These are phyloP conservation scores for Agapornis roseicollis DNA, from an alignment of 2,113 vertebrate genomes.

Conservation along the genomic window DNA sequence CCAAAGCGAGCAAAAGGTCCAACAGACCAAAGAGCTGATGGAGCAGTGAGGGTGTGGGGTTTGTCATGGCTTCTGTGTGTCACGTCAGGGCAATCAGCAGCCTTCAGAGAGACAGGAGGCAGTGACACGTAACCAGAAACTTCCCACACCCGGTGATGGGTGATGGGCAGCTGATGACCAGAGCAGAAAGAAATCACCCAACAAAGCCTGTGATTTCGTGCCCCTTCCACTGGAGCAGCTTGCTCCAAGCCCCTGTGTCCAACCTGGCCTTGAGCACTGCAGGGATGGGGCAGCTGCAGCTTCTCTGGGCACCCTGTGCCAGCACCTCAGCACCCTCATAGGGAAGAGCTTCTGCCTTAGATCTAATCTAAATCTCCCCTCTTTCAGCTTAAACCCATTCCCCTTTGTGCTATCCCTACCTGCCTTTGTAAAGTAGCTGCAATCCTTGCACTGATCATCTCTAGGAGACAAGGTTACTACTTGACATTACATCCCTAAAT, in stretches of 20 bases:
- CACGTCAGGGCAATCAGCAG: not conserved
- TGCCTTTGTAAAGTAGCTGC: not conserved
- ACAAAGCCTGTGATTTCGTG: not conserved
- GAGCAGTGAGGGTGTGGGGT: not conserved
- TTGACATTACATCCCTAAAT: not conserved
- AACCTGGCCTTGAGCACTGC: not conserved
- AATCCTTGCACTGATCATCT: not conserved
- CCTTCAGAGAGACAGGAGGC: not conserved
- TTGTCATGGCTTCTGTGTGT: not conserved
- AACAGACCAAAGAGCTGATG: not conserved
- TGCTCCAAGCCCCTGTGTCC: not conserved
- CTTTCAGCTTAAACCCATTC: not conserved
- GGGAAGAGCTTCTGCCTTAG: not conserved
- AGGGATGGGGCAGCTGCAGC: not conserved
- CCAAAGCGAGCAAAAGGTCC: not conserved
- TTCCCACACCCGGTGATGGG: not conserved
- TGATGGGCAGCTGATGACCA: not conserved
- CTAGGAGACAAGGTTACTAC: not conserved
- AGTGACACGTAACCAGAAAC: not conserved
- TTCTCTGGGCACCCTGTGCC: not conserved
- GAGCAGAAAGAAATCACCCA: not conserved
- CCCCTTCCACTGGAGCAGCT: not conserved
- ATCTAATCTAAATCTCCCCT: not conserved
- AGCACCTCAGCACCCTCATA: not conserved
- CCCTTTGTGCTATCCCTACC: not conserved